phyloP scores from a whole-genome alignment of 1,140 invertebrate species.

The Trichonephila clavata region DNA sequence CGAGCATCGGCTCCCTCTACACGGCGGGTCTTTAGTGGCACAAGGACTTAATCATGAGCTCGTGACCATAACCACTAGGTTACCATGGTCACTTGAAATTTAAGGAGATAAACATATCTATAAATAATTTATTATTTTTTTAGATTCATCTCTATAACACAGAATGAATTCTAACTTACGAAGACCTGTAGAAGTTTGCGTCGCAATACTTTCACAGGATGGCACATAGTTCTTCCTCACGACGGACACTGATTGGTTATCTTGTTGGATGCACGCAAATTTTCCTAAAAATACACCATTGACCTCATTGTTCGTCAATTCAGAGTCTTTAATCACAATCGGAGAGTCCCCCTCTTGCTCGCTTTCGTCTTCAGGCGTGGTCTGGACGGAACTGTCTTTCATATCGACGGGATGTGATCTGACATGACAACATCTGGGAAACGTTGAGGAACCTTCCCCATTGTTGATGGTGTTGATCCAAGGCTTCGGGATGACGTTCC shows the following conservation, averaged over 20 bases:
- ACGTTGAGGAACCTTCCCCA: not conserved
- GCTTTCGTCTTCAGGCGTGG: conserved; percentile 33
- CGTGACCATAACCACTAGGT: too few relatives aligned
- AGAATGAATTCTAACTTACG: conserved; percentile 18
- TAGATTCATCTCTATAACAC: too few relatives aligned
- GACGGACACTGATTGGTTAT: conserved; percentile 10
- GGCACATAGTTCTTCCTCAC: conserved; percentile 30
- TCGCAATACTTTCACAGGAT: conserved; percentile 48
- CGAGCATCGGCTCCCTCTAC: too few relatives aligned
- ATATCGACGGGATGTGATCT: conserved; percentile 15
- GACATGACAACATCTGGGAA: conserved; percentile 49
- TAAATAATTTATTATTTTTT: too few relatives aligned
- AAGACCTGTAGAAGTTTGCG: conserved; percentile 46
- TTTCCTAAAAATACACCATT: not conserved
- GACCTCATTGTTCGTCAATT: not conserved
- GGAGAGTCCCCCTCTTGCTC: not conserved
- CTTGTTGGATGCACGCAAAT: not conserved
- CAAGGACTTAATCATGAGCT: too few relatives aligned
- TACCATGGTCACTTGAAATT: too few relatives aligned
- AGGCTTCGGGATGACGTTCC: conserved; percentile 39
- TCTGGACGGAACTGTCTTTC: conserved; percentile 70
- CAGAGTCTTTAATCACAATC: not conserved
- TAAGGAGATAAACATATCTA: too few relatives aligned
- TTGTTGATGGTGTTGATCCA: not conserved
- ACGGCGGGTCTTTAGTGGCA: too few relatives aligned